phyloP scores from a whole-genome alignment of 2,113 vertebrate species.

The Struthio camelus region DNA sequence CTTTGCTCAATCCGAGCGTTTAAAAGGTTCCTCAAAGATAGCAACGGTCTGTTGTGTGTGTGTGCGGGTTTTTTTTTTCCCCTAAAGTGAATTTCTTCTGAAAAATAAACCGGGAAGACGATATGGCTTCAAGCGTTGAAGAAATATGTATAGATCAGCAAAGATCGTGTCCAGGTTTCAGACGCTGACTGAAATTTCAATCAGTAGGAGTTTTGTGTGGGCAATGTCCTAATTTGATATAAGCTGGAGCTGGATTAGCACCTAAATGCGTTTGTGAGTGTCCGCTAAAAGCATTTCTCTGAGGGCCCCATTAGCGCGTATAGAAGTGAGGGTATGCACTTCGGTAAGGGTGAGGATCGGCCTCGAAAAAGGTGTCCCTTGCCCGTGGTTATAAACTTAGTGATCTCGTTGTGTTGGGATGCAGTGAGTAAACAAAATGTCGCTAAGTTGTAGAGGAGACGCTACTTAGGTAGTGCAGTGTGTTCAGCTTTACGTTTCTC shows the following conservation, averaged over 20 bases:
- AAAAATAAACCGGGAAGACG: not conserved
- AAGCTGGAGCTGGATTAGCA: slow-evolving; percentile 39
- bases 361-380: not conserved
- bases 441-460: not conserved
- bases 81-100: not conserved
- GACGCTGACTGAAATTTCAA: slow-evolving; percentile 24
- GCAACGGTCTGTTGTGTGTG: not conserved
- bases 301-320: not conserved
- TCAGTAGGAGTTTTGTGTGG: not conserved
- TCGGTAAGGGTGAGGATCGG: not conserved
- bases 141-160: slow-evolving; percentile 35
- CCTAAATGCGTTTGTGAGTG: not conserved
- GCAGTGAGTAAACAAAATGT: not conserved
- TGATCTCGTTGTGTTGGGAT: not conserved
- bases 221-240: slow-evolving; percentile 12
- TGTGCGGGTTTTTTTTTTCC: fast-evolving
- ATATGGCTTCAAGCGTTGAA: not conserved
- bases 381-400: not conserved
- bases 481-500: not conserved
- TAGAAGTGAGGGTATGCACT: not conserved
- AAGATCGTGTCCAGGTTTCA: slow-evolving; percentile 5
- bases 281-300: not conserved
- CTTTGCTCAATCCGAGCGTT: not conserved
- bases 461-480: too few species aligned
- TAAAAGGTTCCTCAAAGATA: not conserved